phyloP scores from a whole-genome alignment of 2,797 vertebrate species.

The Tachyglossus aculeatus region DNA sequence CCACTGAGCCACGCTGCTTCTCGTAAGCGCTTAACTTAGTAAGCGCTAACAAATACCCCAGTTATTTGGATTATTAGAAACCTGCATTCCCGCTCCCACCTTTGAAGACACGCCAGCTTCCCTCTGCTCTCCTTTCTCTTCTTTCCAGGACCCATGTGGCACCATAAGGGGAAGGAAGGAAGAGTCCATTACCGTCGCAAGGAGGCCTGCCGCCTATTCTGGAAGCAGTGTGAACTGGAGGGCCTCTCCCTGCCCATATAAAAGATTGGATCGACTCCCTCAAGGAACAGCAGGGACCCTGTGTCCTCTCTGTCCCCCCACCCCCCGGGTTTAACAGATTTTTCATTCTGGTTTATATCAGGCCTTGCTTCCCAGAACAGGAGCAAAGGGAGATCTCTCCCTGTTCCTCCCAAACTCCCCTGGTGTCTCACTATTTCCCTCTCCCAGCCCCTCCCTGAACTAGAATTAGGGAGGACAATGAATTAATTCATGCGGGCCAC shows the following conservation, averaged over 20 bases:
- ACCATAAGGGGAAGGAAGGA: too few species aligned
- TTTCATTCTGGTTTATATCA: neutral
- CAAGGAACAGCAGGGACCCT: too few species aligned
- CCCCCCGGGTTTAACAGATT: neutral
- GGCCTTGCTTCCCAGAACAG: neutral
- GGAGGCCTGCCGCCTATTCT: slow-evolving; percentile 43
- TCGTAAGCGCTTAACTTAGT: too few species aligned
- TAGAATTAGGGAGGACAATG: too few species aligned
- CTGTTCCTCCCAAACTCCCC: neutral
- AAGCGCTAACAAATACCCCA: too few species aligned
- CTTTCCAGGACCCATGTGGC: slow-evolving; percentile 28
- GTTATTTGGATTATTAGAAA: too few species aligned
- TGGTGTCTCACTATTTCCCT: too few species aligned
- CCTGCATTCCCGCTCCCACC: neutral
- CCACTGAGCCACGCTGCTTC: too few species aligned
- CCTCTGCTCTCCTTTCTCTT: neutral
- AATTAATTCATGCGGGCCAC: too few species aligned
- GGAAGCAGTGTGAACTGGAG: slow-evolving; percentile 45
- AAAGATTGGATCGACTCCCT: neutral
- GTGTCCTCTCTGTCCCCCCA: neutral
- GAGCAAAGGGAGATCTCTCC: neutral
- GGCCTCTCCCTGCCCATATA: slow-evolving; percentile 39
- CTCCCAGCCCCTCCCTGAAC: too few species aligned
- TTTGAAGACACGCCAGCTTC: neutral
- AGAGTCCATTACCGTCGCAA: too few species aligned